Base-by-base conservation (phyloP, 2,797 vertebrate species). In the Coilia nasus region DNA sequence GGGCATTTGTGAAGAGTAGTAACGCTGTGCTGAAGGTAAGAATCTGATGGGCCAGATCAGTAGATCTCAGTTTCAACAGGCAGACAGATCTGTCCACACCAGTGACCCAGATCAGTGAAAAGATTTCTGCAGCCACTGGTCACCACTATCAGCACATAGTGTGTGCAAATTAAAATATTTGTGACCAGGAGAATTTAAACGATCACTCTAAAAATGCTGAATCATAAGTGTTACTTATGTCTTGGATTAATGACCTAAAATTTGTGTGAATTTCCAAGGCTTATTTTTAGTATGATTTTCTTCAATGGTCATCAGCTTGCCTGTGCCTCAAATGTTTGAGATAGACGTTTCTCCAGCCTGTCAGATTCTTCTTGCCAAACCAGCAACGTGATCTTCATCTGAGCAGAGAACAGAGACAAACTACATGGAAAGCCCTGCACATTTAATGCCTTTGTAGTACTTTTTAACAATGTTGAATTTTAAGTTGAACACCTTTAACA, bases 391-490 rank as follows among this genome's bases (percentile, higher is more conserved):
- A 78, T 4, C 19, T 44, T 17, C 9, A 23, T 64, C 10, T 21
- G 35, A 78, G 14, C 67, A 75, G 14, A 17, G 67, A 75, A 35
- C 67, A 75, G 14, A 75, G 67, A 75, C 12, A 9, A 67, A 64
- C 62, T 31, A 35, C 67, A 44, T 10, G 2, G 1, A 78, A 78
- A 5, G 41, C 71, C 35, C 71, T 78, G 5, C 31, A 78, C 21
- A 78, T 78, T 78, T 44, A 78, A 78, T 6, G 71, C 15, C 71
- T 78, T 78, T 78, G 35, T 19, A 75, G 41, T 35, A 78, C 5
- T 71, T 71, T 41, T 71, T 71, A 71, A 86, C 85, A 87, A 84
- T 89, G 88, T 89, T 86, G 90, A 88, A 89, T 89, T 90, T 86
- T 81, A 89, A 67, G 87, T 83, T 87, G 86, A 84, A 81, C 85